Percentiles rank a stretch among this genome's conserved stretches.
These are phyloP conservation scores for Halictus rubicundus DNA, from an alignment of 1,140 invertebrate species.

Conservation along the genomic window DNA sequence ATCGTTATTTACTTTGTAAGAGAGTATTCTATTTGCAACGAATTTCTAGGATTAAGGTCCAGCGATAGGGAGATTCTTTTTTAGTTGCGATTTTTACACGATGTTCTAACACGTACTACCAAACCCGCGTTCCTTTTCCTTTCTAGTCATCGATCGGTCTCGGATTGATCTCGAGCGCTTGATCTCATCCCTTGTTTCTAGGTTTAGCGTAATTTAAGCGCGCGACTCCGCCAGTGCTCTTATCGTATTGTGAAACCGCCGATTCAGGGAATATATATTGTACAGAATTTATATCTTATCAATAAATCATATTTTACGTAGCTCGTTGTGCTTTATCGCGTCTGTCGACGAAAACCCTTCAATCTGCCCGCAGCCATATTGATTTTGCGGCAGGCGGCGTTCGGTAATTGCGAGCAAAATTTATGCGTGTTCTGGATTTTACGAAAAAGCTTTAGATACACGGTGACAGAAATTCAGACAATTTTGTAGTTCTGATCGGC, in stretches of 20 bases:
- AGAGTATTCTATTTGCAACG: conserved; percentile 68
- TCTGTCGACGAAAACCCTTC: no score
- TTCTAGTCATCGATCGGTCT: conserved; percentile 75
- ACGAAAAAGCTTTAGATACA: no score
- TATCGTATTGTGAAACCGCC: conserved; percentile 70
- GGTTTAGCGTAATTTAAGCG: conserved; percentile 33
- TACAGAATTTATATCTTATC: conserved; percentile 75
- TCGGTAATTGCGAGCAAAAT: no score
- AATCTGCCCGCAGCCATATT: no score
- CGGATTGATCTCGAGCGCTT: conserved; percentile 68
- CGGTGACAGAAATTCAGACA: no score
- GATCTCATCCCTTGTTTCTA: conserved; percentile 71
- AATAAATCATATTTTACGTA: conserved; percentile 79
- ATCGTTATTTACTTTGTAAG: conserved; percentile 79
- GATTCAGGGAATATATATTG: conserved; percentile 73
- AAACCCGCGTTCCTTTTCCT: conserved; percentile 71
- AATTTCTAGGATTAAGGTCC: conserved; percentile 44
- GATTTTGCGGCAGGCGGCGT: no score
- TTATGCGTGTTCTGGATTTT: no score
- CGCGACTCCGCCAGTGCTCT: conserved; percentile 73
- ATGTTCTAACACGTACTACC: conserved; percentile 23
- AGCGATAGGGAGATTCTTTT: conserved; percentile 15
- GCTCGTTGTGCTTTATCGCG: not conserved
- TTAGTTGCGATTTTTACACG: not conserved
- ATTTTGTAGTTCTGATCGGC: no score